A percentile compares a stretch with the other conserved stretches of the same genome.
Evolutionary conservation across 2,113 vertebrate species (phyloP).

Genomic region (Noctilio leporinus): DNA sequence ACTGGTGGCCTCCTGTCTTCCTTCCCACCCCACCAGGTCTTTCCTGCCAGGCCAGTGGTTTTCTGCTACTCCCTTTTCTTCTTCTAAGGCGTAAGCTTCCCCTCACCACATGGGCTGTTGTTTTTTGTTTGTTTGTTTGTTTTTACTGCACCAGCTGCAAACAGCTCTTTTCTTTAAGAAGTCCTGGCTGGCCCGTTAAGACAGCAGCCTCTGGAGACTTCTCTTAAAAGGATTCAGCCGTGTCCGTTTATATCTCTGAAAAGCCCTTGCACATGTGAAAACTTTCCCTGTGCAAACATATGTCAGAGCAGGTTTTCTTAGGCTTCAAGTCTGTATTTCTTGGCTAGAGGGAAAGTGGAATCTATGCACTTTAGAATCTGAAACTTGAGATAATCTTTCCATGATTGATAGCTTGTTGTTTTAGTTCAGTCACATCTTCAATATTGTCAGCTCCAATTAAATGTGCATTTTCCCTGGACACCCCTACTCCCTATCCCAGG

Average conservation of each 20-base stretch:
- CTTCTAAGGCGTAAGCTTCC: too few species aligned
- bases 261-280: slow-evolving; percentile 30
- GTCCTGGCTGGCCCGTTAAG: not conserved
- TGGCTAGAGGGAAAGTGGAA: slow-evolving; percentile 39
- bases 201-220: not conserved
- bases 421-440: slow-evolving; percentile 36
- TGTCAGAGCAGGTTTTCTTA: slow-evolving; percentile 57
- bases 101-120: not conserved
- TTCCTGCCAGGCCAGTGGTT: not conserved
- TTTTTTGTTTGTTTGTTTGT: not conserved
- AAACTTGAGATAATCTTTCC: slow-evolving; percentile 50
- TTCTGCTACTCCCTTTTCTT: not conserved
- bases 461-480: not conserved
- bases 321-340: slow-evolving; percentile 57
- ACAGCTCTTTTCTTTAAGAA: not conserved
- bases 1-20: not conserved
- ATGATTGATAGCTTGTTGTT: slow-evolving; percentile 27
- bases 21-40: not conserved
- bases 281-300: slow-evolving; percentile 29
- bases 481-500: not conserved
- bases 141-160: not conserved
- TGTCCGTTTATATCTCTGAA: slow-evolving; percentile 37
- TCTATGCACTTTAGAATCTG: slow-evolving; percentile 38
- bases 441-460: slow-evolving; percentile 30
- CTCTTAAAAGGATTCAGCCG: not conserved